Percentiles rank a stretch among this genome's conserved stretches.
Conservation (phyloP, 1,140 invertebrate genomes). For the Lerema accius region DNA sequence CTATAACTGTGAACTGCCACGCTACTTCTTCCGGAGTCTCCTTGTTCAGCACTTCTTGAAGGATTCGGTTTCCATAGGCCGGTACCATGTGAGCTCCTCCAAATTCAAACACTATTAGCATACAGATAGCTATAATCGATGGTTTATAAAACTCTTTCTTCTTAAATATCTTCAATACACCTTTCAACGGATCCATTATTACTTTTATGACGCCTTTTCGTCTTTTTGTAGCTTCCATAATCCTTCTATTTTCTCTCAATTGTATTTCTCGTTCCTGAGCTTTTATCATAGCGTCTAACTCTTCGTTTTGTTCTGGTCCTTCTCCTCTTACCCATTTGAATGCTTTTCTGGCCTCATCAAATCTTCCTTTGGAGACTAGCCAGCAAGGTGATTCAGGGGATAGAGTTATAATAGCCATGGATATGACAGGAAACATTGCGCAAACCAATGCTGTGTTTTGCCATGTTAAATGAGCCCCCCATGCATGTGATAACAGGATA, state of each 20-base stretch:
- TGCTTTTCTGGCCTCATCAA: slow-evolving; percentile 65
- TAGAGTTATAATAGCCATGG: slow-evolving; percentile 70
- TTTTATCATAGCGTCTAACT: slow-evolving; percentile 68
- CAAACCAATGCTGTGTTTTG: slow-evolving; percentile 69
- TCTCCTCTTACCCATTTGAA: slow-evolving; percentile 73
- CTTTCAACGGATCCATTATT: slow-evolving; percentile 52
- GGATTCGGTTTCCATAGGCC: slow-evolving; percentile 70
- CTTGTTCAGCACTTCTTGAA: slow-evolving; percentile 68
- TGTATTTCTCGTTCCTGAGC: slow-evolving; percentile 57
- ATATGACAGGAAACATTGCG: slow-evolving; percentile 63
- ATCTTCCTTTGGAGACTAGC: slow-evolving; percentile 71
- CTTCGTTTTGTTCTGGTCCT: slow-evolving; percentile 53
- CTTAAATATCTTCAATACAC: slow-evolving; percentile 66
- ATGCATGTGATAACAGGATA: slow-evolving; percentile 69
- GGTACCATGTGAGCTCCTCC: slow-evolving; percentile 75
- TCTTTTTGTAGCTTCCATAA: slow-evolving; percentile 38
- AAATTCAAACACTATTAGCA: slow-evolving; percentile 75
- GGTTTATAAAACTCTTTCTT: slow-evolving; percentile 77
- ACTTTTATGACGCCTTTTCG: slow-evolving; percentile 52
- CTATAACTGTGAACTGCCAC: slow-evolving; percentile 75
- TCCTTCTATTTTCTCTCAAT: slow-evolving; percentile 41
- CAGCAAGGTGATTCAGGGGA: slow-evolving; percentile 74
- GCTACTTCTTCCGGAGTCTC: slow-evolving; percentile 59
- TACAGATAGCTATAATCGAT: slow-evolving; percentile 71
- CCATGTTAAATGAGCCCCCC: slow-evolving; percentile 73